phyloP scores from a whole-genome alignment of 2,797 vertebrate species.

The Cuculus canorus region DNA sequence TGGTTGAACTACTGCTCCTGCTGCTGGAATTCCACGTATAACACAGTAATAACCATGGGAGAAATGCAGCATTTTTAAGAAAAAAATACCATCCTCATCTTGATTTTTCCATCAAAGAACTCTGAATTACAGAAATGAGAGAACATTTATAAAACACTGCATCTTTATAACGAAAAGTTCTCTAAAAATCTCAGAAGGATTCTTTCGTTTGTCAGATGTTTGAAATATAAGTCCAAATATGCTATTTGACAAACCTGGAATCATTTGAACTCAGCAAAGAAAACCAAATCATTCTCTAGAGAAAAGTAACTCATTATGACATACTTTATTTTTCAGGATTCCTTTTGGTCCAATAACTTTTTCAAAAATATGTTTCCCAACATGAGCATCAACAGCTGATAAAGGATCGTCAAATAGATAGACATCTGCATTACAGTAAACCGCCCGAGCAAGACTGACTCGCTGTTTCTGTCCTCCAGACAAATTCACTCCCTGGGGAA shows the following conservation, averaged over 20 bases:
- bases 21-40: background rate
- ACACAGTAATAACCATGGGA: background rate
- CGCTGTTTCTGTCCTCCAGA: slow-evolving; percentile 97
- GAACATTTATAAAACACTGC: too few species aligned
- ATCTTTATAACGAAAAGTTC: background rate
- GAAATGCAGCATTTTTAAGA: background rate
- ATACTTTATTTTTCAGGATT: slow-evolving; percentile 88
- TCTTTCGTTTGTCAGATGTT: background rate
- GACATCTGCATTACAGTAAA: slow-evolving; percentile 87
- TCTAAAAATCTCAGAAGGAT: background rate
- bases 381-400: slow-evolving; percentile 95
- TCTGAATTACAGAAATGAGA: background rate
- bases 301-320: background rate
- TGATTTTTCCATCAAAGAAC: background rate
- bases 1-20: background rate
- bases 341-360: slow-evolving; percentile 92
- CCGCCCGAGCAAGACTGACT: slow-evolving; percentile 91
- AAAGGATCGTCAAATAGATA: slow-evolving; percentile 94
- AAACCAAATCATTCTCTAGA: background rate
- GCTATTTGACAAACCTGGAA: background rate
- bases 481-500: slow-evolving; percentile 90
- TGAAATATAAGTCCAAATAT: background rate
- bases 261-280: background rate
- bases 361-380: slow-evolving; percentile 96
- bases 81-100: background rate